Base-by-base conservation (phyloP, 92 coral and sea anemone species). In the Zoanthus sansibaricus region DNA sequence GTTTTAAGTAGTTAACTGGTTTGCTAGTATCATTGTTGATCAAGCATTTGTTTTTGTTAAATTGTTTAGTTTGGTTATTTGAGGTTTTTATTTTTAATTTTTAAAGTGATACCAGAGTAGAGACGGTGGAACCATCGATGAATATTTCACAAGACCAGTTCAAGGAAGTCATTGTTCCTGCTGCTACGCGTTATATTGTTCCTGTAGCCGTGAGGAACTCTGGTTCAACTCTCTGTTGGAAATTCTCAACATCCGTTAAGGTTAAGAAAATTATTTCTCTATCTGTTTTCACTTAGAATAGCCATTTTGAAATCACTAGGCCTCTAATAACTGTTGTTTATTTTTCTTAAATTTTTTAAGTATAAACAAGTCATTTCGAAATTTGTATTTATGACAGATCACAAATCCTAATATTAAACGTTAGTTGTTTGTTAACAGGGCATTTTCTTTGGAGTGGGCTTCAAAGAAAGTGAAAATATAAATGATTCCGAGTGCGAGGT, bases 371-470 rank as follows among this genome's bases (percentile, higher is more conserved):
- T 49, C 54, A 49, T 33, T 33, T 33, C 42, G 42, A 33, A 33
- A 0, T 33, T 33, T 33, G 42, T 33, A 33, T 1, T 33, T 33
- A 49, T 49, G 54, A 10, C 54, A 49, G 54, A 49, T 49, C 54
- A 49, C 54, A 45, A 9, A 56, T 67, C 44, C 4, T 30, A 64
- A 11, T 30, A n/a, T 1, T 20, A 66, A 7, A 15, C 70, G 12
- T 33, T 33, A 33, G 42, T 18, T 73, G 18, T 67, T 20, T 79
- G 16, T 82, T 75, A 87, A 12, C 71, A 96, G 99, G 90, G 92
- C 90, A 86, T 96, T 14, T 86, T 92, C 30, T 96, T 94, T 87
- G 99, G 99, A 55, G 90, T 93, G 16, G 96, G 94, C 17, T 90
- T 86, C 79, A 92, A 94, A 77, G 77, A 86, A 18, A 83, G 90